Evolutionary conservation across 2,113 vertebrate species (phyloP).

Genomic region (Cephalopterus ornatus): DNA sequence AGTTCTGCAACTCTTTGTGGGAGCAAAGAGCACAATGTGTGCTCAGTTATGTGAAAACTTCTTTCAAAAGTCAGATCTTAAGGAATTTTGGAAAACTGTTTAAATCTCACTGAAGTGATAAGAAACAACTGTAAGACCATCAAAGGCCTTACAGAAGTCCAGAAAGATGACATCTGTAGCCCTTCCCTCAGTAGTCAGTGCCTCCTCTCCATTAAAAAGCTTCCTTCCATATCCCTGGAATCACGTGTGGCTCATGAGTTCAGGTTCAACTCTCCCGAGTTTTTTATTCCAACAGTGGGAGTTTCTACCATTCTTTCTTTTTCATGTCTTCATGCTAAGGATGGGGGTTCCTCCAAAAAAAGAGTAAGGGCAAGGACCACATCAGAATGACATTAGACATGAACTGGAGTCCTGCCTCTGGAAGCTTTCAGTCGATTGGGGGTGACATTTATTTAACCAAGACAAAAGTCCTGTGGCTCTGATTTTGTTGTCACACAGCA

Average conservation of each 20-base stretch:
- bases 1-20: neutral
- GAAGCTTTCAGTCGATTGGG: neutral
- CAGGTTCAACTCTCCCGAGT: neutral
- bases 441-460: constrained; percentile 30
- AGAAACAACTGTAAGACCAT: neutral
- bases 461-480: constrained; percentile 12
- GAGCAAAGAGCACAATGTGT: neutral
- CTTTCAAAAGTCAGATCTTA: neutral
- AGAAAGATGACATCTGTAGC: neutral
- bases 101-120: neutral
- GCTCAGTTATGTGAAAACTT: neutral
- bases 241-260: neutral
- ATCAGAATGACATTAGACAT: neutral
- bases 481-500: constrained; percentile 1
- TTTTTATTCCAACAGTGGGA: neutral
- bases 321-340: neutral
- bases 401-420: neutral
- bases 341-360: neutral
- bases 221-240: neutral
- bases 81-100: neutral
- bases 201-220: neutral
- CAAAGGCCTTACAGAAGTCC: neutral
- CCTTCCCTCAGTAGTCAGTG: neutral
- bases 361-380: neutral
- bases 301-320: neutral